phyloP scores from a whole-genome alignment of 1,140 invertebrate species.

The Laupala kohalensis region DNA sequence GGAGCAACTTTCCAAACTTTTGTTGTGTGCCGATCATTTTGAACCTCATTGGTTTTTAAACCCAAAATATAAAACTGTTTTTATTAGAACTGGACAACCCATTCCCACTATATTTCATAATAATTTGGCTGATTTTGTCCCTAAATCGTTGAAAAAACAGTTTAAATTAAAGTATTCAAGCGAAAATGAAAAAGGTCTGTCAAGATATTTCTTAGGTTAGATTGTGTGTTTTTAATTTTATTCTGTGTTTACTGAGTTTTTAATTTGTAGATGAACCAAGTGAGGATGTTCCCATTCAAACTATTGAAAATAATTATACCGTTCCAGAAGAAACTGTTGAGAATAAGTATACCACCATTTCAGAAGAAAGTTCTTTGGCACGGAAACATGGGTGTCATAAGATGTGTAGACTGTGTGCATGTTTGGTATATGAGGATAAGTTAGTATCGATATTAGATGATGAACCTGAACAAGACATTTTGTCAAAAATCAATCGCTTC shows the following conservation, averaged over 20 bases:
- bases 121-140: constrained; percentile 9
- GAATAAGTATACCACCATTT: not conserved
- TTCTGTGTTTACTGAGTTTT: not conserved
- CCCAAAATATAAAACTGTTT: constrained; percentile 8
- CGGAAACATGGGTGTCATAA: constrained; percentile 8
- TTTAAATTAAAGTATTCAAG: not conserved
- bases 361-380: not conserved
- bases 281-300: not conserved
- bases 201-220: not conserved
- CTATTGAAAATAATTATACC: not conserved
- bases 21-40: constrained; percentile 10
- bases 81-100: constrained; percentile 1
- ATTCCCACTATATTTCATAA: constrained; percentile 9
- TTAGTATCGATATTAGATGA: constrained; percentile 1
- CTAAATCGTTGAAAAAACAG: constrained; percentile 3
- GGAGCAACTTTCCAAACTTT: constrained; percentile 6
- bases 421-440: constrained; percentile 9
- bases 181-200: not conserved
- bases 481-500: constrained; percentile 5
- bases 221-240: not conserved
- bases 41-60: constrained; percentile 10
- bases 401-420: constrained; percentile 11
- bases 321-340: too few species aligned
- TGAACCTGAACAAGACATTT: not conserved
- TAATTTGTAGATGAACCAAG: not conserved